Evolutionary conservation across 2,888 invertebrate species (phyloP), one percentile per base, ranked within the genome.

Genomic region (Troides oblongomaculatus): DNA sequence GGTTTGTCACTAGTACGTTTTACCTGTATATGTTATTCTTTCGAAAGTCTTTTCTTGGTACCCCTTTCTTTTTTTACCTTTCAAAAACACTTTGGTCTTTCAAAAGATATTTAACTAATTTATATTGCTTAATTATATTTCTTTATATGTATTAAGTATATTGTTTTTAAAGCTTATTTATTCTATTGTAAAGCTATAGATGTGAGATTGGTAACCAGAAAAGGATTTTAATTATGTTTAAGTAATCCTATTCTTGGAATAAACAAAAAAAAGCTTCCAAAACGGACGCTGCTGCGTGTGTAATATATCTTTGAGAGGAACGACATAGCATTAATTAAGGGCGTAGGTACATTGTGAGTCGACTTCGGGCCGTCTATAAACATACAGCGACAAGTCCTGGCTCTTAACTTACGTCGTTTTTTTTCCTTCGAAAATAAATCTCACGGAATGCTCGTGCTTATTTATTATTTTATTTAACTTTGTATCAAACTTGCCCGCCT

Each of bases 361-460:
- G 85, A 84, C 84, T 83, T 81, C 84, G 84, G 80, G 78, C 78
- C 81, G 84, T 80, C 88, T 81, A 89, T 90, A 90, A 91, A 90
- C 86, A 85, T 80, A 83, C 86, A 80, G 81, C 81, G 87, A 91
- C 90, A 89, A 82, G 87, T 82, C 86, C 86, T 81, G 82, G 85
- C 89, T 89, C 85, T 89, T 87, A 85, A 84, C 80, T 81, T 81
- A 83, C 83, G 82, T 83, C 81, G 80, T 81, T 85, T 90, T 87
- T 92, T 88, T 89, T 92, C 88, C 89, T 85, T 84, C 83, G 85
- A 46, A 89, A 90, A 92, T 92, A 92, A 92, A 92, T 92, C 92
- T 91, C 86, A 86, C 84, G 82, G 85, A 88, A 89, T 87, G 87
- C 83, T 82, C 81, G 81, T 78, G 81, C 85, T 89, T 91, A 90